These are phyloP conservation scores for Aleadryas rufinucha DNA, from an alignment of 2,113 vertebrate genomes.

Conservation along the genomic window DNA sequence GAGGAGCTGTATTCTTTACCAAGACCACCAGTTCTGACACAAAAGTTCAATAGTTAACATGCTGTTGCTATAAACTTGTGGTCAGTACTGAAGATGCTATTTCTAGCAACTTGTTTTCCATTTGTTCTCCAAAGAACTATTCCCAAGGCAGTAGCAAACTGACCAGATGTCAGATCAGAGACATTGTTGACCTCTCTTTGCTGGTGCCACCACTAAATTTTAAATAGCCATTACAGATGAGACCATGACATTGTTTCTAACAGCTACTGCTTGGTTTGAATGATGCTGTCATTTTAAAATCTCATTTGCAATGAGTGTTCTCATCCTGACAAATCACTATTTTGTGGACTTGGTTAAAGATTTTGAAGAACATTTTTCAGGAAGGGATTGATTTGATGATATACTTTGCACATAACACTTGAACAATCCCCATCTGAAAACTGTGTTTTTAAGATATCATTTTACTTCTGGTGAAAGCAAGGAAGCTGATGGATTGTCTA, in stretches of 20 bases:
- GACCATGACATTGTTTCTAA: neutral
- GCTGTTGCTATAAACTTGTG: neutral
- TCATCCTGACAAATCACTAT: neutral
- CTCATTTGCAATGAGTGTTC: neutral
- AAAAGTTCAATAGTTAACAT: neutral
- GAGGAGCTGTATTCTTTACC: neutral
- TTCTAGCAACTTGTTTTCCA: neutral
- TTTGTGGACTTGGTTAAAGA: neutral
- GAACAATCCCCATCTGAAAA: neutral
- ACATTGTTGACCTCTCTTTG: neutral
- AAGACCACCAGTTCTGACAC: neutral
- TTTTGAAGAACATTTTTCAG: slow-evolving; percentile 6
- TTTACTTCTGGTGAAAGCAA: neutral
- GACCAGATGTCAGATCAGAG: neutral
- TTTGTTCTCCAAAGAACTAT: neutral
- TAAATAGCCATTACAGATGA: neutral
- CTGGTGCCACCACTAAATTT: neutral
- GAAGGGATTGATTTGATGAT: neutral
- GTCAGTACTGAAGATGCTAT: neutral
- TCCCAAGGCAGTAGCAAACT: neutral
- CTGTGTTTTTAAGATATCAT: neutral
- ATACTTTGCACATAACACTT: neutral
- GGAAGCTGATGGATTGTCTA: neutral
- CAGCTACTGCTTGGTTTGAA: neutral
- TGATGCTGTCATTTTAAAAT: neutral